Evolutionary conservation across 2,797 vertebrate species (phyloP).

Genomic region (Helostoma temminkii): DNA sequence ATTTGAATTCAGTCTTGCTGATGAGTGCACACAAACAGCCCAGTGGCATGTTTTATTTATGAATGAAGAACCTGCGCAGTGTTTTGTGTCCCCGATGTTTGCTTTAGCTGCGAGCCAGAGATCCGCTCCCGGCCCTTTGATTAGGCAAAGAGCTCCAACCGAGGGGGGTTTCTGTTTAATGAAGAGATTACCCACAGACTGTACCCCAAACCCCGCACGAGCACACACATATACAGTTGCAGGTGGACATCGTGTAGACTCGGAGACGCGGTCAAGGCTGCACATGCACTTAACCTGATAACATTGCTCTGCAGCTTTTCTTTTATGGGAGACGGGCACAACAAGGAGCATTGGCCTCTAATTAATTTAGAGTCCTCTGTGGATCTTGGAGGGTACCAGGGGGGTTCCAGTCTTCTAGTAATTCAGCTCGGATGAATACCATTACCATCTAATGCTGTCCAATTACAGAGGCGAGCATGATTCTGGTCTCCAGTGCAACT

Average conservation of each 20-base stretch:
- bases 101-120: slow-evolving; percentile 76
- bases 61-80: slow-evolving; percentile 76
- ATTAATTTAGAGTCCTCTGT: slow-evolving; percentile 91
- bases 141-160: slow-evolving; percentile 85
- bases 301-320: slow-evolving; percentile 51
- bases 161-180: slow-evolving; percentile 81
- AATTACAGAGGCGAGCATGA: slow-evolving; percentile 56
- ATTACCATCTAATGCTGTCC: slow-evolving; percentile 73
- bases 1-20: slow-evolving; percentile 66
- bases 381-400: slow-evolving; percentile 57
- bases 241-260: slow-evolving; percentile 32
- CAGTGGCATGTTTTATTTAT: slow-evolving; percentile 84
- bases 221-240: slow-evolving; percentile 45
- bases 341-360: slow-evolving; percentile 84
- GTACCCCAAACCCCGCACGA: slow-evolving; percentile 80
- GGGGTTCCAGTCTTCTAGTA: slow-evolving; percentile 51
- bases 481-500: slow-evolving; percentile 47
- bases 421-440: slow-evolving; percentile 70
- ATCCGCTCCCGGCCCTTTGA: slow-evolving; percentile 84
- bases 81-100: slow-evolving; percentile 78
- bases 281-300: slow-evolving; percentile 71
- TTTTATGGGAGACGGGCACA: slow-evolving; percentile 79
- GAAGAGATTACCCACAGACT: slow-evolving; percentile 87
- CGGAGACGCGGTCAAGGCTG: neutral
- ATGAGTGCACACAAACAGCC: slow-evolving; percentile 48